Evolutionary conservation across 2,888 invertebrate genomes (phyloP).

Genomic region (Anoplius nigerrimus): DNA sequence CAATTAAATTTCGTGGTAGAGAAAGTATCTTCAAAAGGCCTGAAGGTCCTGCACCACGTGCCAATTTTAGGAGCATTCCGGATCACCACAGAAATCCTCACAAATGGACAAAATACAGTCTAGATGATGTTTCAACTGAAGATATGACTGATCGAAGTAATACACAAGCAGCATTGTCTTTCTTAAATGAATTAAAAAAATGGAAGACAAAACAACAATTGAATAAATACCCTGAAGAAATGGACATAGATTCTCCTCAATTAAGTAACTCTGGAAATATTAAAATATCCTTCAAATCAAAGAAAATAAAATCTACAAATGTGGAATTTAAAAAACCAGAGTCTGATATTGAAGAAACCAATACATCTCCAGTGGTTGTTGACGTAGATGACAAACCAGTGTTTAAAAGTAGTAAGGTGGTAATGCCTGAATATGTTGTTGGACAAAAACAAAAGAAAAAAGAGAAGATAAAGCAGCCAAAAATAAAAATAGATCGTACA

Average conservation of each 20-base stretch:
- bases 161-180: conserved; percentile 85
- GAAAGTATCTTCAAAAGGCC: conserved; percentile 89
- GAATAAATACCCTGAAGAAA: conserved; percentile 44
- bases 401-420: conserved; percentile 82
- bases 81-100: conserved; percentile 84
- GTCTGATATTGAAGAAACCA: background rate
- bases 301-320: conserved; percentile 41
- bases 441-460: conserved; percentile 80
- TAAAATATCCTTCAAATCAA: conserved; percentile 34
- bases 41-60: conserved; percentile 79
- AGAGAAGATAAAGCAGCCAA: conserved; percentile 29
- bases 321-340: conserved; percentile 62
- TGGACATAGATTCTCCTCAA: conserved; percentile 51
- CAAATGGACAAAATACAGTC: conserved; percentile 88
- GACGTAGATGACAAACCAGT: conserved; percentile 74
- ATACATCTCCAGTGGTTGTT: conserved; percentile 30
- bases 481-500: conserved; percentile 49
- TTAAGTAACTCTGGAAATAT: background rate
- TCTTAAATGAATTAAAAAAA: conserved; percentile 82
- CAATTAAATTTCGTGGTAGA: conserved; percentile 81
- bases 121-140: conserved; percentile 84
- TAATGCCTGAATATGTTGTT: conserved; percentile 90
- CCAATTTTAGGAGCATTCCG: conserved; percentile 72
- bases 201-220: conserved; percentile 67
- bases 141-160: conserved; percentile 89